These are phyloP conservation scores for Scaptomyza montana DNA, from an alignment of 1,140 invertebrate species.

Conservation along the genomic window DNA sequence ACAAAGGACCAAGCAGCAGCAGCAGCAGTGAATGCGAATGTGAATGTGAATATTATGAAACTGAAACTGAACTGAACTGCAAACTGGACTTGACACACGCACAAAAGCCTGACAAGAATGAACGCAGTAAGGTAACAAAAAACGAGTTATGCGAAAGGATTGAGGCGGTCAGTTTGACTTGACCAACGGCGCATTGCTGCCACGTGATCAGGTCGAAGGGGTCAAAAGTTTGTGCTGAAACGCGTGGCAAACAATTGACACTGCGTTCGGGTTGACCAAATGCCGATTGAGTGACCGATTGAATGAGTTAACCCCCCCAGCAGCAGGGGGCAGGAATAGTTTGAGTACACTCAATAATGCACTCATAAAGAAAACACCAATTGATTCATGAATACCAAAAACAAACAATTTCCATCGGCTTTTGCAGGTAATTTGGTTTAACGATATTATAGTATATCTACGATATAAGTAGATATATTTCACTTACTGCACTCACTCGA, in stretches of 20 bases:
- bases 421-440: too few species aligned
- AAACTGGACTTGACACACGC: constrained; percentile 76
- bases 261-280: neutral
- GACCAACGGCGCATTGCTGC: constrained; percentile 19
- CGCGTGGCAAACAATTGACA: constrained; percentile 7
- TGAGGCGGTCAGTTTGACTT: constrained; percentile 27
- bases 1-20: constrained; percentile 34
- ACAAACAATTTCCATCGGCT: too few species aligned
- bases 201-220: constrained; percentile 18
- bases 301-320: neutral
- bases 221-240: constrained; percentile 49
- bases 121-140: too few species aligned
- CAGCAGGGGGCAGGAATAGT: too few species aligned
- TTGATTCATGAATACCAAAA: too few species aligned
- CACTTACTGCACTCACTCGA: neutral
- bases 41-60: constrained; percentile 40
- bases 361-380: too few species aligned
- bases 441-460: too few species aligned
- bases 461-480: neutral
- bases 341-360: too few species aligned
- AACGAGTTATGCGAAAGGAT: constrained; percentile 12
- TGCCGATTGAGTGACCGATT: constrained; percentile 18
- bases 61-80: neutral
- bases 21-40: constrained; percentile 21
- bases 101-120: constrained; percentile 41